Base-by-base conservation (phyloP, 2,113 vertebrate species). In the Brienomyrus brachyistius region DNA sequence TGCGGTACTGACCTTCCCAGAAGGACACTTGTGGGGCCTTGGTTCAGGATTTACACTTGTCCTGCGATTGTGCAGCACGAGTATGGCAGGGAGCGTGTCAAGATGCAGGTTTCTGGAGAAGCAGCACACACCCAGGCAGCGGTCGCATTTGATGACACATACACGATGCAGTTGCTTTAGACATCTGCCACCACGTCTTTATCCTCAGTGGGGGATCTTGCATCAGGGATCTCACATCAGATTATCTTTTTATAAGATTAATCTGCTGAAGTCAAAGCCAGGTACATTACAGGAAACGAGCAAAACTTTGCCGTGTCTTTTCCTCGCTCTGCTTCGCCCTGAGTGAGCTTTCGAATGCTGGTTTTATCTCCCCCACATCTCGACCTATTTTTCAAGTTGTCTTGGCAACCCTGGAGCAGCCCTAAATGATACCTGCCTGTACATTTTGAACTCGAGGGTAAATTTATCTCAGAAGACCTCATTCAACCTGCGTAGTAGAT, bases 371-470 rank as follows among this genome's bases (percentile, higher is more conserved):
- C 95, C 93, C 95, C 90, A 89, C 94, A 96, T 95, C 94, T 94
- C 93, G 94, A 94, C 95, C 95, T 94, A 93, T 93, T 93, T 95
- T 90, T 95, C 91, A 92, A 93, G 95, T 95, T 90, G 94, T 93
- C 95, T 92, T 95, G 92, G 95, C 94, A 96, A 95, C 95, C 77
- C 80, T 82, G 88, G 89, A 88, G 89, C 92, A 93, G 92, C 90
- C 90, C 92, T 92, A 93, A 93, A 93, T 91, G 40, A 90, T 89
- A 93, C 91, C 92, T 93, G 92, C 92, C 89, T 89, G 89, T 94
- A 91, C 92, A 91, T 83, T 91, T 92, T 91, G 47, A 27, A 91
- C 91, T 88, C 91, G 74, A 90, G 91, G 94, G 91, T 91, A 89
- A 89, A 92, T 93, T 93, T 91, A 96, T 96, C 95, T 95, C 40